These are phyloP conservation scores for Oconnorella tubifera DNA, from an alignment of 2,888 invertebrate genomes.

Conservation along the genomic window DNA sequence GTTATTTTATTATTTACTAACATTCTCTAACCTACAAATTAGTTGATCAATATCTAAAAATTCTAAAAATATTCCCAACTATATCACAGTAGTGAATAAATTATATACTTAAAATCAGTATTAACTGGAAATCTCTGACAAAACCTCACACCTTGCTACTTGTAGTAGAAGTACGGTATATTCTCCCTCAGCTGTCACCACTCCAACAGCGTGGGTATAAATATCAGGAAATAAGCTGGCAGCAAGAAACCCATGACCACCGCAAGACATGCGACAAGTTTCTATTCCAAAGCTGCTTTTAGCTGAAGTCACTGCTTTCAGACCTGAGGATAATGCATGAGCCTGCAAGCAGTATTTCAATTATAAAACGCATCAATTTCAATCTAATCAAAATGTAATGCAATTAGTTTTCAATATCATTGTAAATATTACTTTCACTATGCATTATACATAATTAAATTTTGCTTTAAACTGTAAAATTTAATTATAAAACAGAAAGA, in stretches of 20 bases:
- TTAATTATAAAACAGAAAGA: too few relatives aligned
- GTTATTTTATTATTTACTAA: too few relatives aligned
- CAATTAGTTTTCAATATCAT: not conserved
- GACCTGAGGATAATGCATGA: constrained; percentile 84
- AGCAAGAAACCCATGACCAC: constrained; percentile 81
- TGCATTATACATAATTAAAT: too few relatives aligned
- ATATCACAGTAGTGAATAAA: too few relatives aligned
- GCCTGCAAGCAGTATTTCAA: constrained; percentile 66
- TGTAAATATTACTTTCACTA: not conserved
- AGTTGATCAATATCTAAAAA: too few relatives aligned
- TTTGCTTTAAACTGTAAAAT: too few relatives aligned
- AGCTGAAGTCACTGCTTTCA: constrained; percentile 81
- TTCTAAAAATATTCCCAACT: too few relatives aligned
- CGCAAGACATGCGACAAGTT: constrained; percentile 80
- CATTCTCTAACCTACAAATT: too few relatives aligned
- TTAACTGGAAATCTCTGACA: too few relatives aligned
- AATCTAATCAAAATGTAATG: not conserved
- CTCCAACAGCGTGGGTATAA: constrained; percentile 79
- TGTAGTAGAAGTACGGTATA: constrained; percentile 89
- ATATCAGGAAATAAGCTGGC: constrained; percentile 75
- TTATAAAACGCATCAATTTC: not conserved
- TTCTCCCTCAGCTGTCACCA: constrained; percentile 94
- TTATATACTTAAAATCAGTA: too few relatives aligned
- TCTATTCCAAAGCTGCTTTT: constrained; percentile 76
- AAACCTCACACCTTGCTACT: constrained; percentile 65